Conservation (phyloP, 1,140 invertebrate species). For the Drosophila guanche region DNA sequence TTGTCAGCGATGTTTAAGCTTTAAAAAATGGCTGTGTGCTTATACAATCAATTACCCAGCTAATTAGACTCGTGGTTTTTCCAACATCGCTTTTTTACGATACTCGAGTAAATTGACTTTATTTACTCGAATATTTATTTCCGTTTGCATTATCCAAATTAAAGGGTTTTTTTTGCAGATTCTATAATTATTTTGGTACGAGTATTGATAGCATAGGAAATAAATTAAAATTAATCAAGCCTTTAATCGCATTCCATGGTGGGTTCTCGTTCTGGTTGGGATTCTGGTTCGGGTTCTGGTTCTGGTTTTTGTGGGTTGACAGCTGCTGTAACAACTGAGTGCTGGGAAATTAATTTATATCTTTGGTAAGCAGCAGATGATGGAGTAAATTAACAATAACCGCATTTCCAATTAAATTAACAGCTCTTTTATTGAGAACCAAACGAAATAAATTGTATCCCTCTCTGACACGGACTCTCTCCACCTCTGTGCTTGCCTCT, state of each 20-base stretch:
- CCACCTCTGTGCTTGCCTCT: slow-evolving; percentile 1
- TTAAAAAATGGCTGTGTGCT: slow-evolving; percentile 26
- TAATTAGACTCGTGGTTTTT: slow-evolving; percentile 36
- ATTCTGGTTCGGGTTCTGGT: slow-evolving; percentile 36
- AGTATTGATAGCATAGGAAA: slow-evolving; percentile 50
- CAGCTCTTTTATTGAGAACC: slow-evolving; percentile 34
- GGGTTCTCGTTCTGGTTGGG: slow-evolving; percentile 31
- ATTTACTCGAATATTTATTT: slow-evolving; percentile 53
- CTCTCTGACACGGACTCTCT: no score
- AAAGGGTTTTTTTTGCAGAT: slow-evolving; percentile 19
- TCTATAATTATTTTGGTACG: background rate
- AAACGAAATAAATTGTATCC: slow-evolving; percentile 6
- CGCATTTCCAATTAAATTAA: slow-evolving; percentile 78
- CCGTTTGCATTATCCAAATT: slow-evolving; percentile 9
- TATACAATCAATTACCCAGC: slow-evolving; percentile 50
- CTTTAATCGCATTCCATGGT: slow-evolving; percentile 68
- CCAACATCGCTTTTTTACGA: slow-evolving; percentile 8
- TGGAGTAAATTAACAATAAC: slow-evolving; percentile 65
- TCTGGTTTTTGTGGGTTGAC: slow-evolving; percentile 28
- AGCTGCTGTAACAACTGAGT: slow-evolving; percentile 29
- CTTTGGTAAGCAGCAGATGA: slow-evolving; percentile 63
- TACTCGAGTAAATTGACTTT: slow-evolving; percentile 13
- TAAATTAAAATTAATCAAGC: slow-evolving; percentile 75
- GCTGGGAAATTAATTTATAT: slow-evolving; percentile 73
- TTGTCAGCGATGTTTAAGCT: background rate